Base-by-base conservation (phyloP, 2,113 vertebrate species). In the Calyptommatus sinebrachiatus region DNA sequence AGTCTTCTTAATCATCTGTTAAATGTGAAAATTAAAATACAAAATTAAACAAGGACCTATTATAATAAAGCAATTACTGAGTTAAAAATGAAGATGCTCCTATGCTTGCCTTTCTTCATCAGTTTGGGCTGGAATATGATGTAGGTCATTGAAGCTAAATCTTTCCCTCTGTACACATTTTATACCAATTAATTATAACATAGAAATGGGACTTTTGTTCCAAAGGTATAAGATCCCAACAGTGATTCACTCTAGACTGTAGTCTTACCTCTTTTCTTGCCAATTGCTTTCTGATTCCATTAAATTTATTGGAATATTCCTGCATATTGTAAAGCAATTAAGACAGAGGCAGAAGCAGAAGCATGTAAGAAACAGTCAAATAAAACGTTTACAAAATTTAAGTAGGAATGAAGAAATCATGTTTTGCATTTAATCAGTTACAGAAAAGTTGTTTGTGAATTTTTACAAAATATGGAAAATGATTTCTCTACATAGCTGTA, bases 1-100 rank as follows among this genome's bases (percentile, higher is more conserved):
- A 86, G 97, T 93, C 89, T 98, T 97, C 90, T 99, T 99, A 91
- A 98, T 98, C 95, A 99, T 96, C 98, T 99, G 94, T 91, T 89
- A 85, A 91, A 89, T 18, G 88, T 9, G 89, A 1, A 88, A 92
- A 84, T 79, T 85, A 81, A 85, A 73, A 5, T 76, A 46, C 18
- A 73, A 73, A 84, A 35, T n/a, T 41, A 84, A 24, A 12, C 79
- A 84, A 77, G 82, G 79, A 24, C 1, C 57, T 81, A 41, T 4
- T 81, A 4, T 41, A 85, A 16, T 84, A 88, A 78, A 89, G 71
- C 14, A 84, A 76, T 77, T 9, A 75, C 11, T 86, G 66, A 85
- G 20, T 2, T 4, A 7, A 57, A 82, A 80, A 88, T 45, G 79
- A 45, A 84, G 57, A 45, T 24, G 28, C 63, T 69, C 74, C 26